Percentiles rank a stretch among this genome's conserved stretches.
Conservation (phyloP, 2,113 vertebrate genomes). For the Carollia perspicillata region DNA sequence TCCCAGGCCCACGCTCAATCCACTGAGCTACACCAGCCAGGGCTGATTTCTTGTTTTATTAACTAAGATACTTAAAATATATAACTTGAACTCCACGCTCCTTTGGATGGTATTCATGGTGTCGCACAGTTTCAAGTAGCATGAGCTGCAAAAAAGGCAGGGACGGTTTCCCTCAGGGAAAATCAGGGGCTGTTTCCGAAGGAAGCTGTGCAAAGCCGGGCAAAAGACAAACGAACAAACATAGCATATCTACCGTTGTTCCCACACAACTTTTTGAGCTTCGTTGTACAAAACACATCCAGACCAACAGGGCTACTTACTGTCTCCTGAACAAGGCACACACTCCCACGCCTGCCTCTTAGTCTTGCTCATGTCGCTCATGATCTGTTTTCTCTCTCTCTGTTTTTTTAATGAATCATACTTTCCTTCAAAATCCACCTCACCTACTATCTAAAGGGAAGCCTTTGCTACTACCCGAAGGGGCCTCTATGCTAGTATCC, state of each 20-base stretch:
- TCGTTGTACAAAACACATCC: neutral
- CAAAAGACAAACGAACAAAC: neutral
- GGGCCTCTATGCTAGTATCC: neutral
- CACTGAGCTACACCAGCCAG: too few relatives aligned
- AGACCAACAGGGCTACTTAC: neutral
- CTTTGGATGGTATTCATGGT: neutral
- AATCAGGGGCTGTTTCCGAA: neutral
- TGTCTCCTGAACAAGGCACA: neutral
- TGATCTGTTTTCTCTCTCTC: neutral
- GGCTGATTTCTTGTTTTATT: neutral
- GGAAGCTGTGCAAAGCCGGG: neutral
- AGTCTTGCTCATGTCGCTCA: neutral
- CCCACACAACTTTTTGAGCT: neutral
- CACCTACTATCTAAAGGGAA: neutral
- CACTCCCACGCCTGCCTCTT: neutral
- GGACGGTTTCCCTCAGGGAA: neutral
- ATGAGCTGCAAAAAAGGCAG: neutral
- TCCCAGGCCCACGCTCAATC: too few relatives aligned
- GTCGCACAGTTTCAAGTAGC: neutral
- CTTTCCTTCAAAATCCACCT: neutral
- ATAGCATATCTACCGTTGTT: neutral
- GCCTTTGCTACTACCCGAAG: neutral
- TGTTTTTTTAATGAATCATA: neutral
- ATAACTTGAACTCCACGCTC: neutral
- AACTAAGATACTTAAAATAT: constrained; percentile 22